Evolutionary conservation across 2,113 vertebrate genomes (phyloP), one percentile per base, ranked within the genome.

Genomic region (Tapirus terrestris): DNA sequence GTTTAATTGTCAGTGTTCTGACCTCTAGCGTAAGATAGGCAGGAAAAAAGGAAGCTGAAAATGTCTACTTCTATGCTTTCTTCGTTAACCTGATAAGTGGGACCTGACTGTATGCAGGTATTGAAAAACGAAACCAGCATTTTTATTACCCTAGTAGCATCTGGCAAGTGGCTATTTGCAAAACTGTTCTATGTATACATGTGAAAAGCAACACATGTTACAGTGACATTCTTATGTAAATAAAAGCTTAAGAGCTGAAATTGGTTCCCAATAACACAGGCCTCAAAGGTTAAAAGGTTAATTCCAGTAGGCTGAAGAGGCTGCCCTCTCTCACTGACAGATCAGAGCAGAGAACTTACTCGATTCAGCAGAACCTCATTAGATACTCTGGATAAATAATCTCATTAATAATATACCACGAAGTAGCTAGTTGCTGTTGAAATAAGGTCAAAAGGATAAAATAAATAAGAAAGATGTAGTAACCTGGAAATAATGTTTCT

Each of bases 211-310:
- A 58, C 18, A 43, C 45, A 68, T 72, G 14, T 82, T 89, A 89
- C 27, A 7, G n/a, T 43, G 67, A 39, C 36, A 83, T 73, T 84
- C 91, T 90, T 94, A 45, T 53, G 27, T 61, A 75, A 58, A 48
- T 72, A 82, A 93, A 96, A 91, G 73, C n/a, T 91, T 88, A 67
- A 96, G 61, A 91, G 60, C 72, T 36, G 51, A 87, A 93, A 86
- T 20, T 23, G 17, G 29, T 43, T 77, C 27, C 51, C 79, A 51
- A 16, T 72, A 81, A 72, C 60, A 70, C 23, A 90, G 81, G 25
- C 60, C 51, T 94, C 29, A 53, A 11, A 73, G 73, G 45, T 94
- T 96, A 80, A 80, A 80, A 80, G 33, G 76, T 75, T 81, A 75
- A 94, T 80, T 86, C 45, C 27, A 48, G 45, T 23, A 73, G 51